A percentile compares a stretch with the other conserved stretches of the same genome.
Conservation (phyloP, 1,140 invertebrate genomes). For the Apis laboriosa region DNA sequence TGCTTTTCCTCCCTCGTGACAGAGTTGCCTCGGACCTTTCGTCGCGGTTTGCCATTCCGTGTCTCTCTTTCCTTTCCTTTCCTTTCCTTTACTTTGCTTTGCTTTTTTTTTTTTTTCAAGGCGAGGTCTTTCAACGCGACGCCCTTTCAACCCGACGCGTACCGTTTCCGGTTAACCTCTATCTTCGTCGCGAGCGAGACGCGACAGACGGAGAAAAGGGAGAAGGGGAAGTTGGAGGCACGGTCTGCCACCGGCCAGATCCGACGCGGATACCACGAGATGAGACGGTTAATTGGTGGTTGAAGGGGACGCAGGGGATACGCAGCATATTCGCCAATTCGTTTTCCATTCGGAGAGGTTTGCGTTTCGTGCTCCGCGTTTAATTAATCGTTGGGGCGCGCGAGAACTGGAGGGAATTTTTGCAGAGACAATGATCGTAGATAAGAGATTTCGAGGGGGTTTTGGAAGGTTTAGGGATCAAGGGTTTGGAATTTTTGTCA, state of each 20-base stretch:
- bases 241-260: conserved; percentile 11
- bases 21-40: not conserved
- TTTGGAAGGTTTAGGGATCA: too few species aligned
- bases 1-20: not conserved
- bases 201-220: not conserved
- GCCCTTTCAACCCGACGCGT: conserved; percentile 7
- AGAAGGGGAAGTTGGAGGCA: too few species aligned
- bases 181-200: conserved; percentile 1
- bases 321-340: not conserved
- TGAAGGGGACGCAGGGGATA: not conserved
- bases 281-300: conserved; percentile 51
- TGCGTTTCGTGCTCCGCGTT: conserved; percentile 25
- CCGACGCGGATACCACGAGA: conserved; percentile 32
- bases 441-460: too few species aligned
- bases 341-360: conserved; percentile 1
- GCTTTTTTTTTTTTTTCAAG: not conserved
- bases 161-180: not conserved
- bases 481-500: too few species aligned
- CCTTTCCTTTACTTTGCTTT: not conserved
- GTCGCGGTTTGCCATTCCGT: conserved; percentile 1
- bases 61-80: conserved; percentile 2
- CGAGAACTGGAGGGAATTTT: too few species aligned
- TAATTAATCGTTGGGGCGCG: conserved; percentile 17
- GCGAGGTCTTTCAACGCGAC: conserved; percentile 6
- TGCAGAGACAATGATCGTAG: too few species aligned